Evolutionary conservation across 2,113 vertebrate species (phyloP).

Genomic region (Gulo gulo): DNA sequence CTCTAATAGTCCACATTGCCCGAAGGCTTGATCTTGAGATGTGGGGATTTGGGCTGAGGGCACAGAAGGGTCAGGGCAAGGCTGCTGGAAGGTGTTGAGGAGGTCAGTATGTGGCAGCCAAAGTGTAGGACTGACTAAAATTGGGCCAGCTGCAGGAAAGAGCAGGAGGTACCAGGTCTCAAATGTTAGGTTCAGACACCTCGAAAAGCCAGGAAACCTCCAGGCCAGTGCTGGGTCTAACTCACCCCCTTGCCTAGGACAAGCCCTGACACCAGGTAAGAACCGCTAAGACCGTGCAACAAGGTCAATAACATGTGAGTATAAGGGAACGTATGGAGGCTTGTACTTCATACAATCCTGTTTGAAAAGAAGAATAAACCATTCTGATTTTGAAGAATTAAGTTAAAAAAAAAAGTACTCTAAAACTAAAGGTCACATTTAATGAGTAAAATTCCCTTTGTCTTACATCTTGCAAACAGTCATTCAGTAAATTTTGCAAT

Average conservation of each 20-base stretch:
- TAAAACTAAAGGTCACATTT: slow-evolving; percentile 43
- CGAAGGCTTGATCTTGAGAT: background rate
- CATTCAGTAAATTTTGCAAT: background rate
- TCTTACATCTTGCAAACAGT: slow-evolving; percentile 25
- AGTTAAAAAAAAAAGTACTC: background rate
- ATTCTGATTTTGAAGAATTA: slow-evolving; percentile 32
- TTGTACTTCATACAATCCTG: slow-evolving; percentile 16
- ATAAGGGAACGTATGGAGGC: rapidly evolving
- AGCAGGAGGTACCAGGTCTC: background rate
- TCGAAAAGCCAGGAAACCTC: background rate
- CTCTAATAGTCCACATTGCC: background rate
- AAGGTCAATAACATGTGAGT: no score
- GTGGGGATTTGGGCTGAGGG: background rate
- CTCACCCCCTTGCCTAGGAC: background rate
- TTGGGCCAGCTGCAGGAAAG: background rate
- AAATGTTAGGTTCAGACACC: background rate
- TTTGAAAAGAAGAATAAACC: slow-evolving; percentile 34
- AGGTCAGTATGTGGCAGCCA: no score
- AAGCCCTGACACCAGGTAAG: background rate
- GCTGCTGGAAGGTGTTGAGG: background rate
- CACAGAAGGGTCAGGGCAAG: background rate
- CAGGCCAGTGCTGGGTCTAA: background rate
- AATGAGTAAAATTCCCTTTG: slow-evolving; percentile 10
- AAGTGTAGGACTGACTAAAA: background rate
- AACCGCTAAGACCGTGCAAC: background rate